phyloP scores from a whole-genome alignment of 2,113 vertebrate species.

The Mustelus asterias region DNA sequence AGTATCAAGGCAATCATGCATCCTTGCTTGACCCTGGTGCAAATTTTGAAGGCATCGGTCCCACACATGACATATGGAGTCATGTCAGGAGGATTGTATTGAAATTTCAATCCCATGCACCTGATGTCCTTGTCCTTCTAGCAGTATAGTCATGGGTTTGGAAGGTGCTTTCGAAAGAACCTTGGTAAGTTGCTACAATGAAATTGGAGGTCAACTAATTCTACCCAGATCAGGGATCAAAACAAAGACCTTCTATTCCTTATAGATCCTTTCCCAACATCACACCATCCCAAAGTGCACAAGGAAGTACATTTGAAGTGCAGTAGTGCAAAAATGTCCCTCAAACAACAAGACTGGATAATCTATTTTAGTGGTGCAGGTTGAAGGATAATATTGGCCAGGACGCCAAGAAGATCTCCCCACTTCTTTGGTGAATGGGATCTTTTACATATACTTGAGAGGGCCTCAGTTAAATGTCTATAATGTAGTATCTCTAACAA shows the following conservation, averaged over 20 bases:
- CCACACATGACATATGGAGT: neutral
- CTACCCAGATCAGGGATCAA: neutral
- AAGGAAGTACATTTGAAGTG: neutral
- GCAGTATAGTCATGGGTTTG: too few species aligned
- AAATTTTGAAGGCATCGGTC: neutral
- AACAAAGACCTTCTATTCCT: neutral
- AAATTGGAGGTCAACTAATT: neutral
- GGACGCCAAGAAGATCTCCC: neutral
- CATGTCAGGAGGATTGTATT: too few species aligned
- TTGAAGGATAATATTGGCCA: neutral
- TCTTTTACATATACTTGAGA: neutral
- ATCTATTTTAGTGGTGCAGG: neutral
- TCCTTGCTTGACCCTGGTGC: too few species aligned
- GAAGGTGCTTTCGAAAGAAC: too few species aligned
- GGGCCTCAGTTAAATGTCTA: neutral
- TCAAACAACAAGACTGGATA: neutral
- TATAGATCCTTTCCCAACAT: neutral
- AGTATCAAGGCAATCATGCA: too few species aligned
- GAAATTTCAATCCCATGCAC: too few species aligned
- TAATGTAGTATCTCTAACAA: neutral
- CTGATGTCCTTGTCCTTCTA: too few species aligned
- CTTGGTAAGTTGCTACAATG: too few species aligned
- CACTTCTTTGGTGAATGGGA: neutral
- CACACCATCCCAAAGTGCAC: neutral
- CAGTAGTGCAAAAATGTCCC: neutral